These are phyloP conservation scores for Anoncus sp. DNA, from an alignment of 2,888 invertebrate genomes.

Conservation along the genomic window DNA sequence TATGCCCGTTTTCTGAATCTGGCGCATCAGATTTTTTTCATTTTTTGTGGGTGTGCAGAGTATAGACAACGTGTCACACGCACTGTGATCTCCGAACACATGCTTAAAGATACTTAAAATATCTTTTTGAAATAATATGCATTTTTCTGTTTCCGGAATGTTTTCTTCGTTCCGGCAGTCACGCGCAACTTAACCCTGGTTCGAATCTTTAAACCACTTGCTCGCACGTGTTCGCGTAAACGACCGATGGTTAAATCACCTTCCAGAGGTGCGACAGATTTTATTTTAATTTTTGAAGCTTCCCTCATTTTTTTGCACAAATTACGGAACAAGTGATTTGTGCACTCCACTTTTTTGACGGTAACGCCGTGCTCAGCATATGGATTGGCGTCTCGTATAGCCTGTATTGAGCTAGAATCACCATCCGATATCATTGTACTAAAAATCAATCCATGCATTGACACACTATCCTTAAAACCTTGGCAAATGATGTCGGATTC, in stretches of 20 bases:
- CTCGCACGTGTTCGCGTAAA: constrained; percentile 24
- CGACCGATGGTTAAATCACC: background rate
- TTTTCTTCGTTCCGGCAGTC: background rate
- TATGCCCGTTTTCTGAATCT: background rate
- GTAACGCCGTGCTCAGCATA: constrained; percentile 63
- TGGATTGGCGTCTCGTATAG: constrained; percentile 66
- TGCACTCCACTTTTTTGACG: constrained; percentile 75
- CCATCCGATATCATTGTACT: constrained; percentile 62
- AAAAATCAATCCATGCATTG: constrained; percentile 22
- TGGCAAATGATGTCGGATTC: constrained; percentile 45
- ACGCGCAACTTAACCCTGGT: constrained; percentile 9
- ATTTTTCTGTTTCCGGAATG: too few relatives aligned
- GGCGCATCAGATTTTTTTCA: background rate
- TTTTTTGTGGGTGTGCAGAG: background rate
- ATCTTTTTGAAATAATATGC: too few relatives aligned
- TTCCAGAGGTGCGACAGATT: background rate
- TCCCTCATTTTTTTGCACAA: constrained; percentile 43
- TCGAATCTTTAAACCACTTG: constrained; percentile 30
- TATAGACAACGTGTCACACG: constrained; percentile 31
- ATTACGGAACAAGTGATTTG: constrained; percentile 71
- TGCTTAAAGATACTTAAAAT: too few relatives aligned
- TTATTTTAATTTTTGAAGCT: constrained; percentile 4
- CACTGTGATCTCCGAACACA: constrained; percentile 64
- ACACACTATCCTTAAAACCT: constrained; percentile 41
- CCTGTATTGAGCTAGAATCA: constrained; percentile 74